Evolutionary conservation across 2,113 vertebrate species (phyloP), one percentile per base, ranked within the genome.

Genomic region (Rousettus leschenaultii): DNA sequence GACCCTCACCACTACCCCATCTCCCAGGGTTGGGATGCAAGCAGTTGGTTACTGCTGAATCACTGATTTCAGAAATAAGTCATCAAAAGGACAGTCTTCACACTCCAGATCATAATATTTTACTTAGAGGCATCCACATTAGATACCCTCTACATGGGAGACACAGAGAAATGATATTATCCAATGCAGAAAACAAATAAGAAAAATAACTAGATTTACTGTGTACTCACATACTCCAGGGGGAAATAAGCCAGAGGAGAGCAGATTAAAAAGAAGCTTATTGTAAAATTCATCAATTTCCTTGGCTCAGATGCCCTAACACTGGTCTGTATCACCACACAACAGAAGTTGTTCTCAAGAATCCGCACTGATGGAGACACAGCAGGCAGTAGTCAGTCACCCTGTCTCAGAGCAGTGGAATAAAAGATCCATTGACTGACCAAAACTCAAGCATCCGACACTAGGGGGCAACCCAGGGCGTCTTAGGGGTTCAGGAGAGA

Each of bases 61-160:
- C 61, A 94, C 51, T 89, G 86, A 96, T 83, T 88, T 89, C 83
- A 96, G 91, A 97, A 93, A 79, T 78, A 95, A 97, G 63, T 93
- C 83, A 68, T 70, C 63, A 45, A 55, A 95, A 97, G 86, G 86
- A 93, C 84, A 93, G 80, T 73, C 86, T 83, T 87, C 55, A 89
- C 78, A 93, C 51, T 59, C 59, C 16, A 93, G 68, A 97, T 97
- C 94, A 95, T 82, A 94, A 93, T 95, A 96, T 86, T 96, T 80
- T 79, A 73, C 86, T 94, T 43, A 93, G 83, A 93, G 91, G 33
- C 73, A 89, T 63, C 74, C 33, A 66, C 82, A 89, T 71, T 59
- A 57, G 93, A 89, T 63, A 85, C 38, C 73, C 78, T 75, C 86
- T 93, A 82, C 73, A 55, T 43, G 79, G 93, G 68, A 59, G 74